Evolutionary conservation across 2,888 invertebrate species (phyloP).

Genomic region (Drosophila recens): DNA sequence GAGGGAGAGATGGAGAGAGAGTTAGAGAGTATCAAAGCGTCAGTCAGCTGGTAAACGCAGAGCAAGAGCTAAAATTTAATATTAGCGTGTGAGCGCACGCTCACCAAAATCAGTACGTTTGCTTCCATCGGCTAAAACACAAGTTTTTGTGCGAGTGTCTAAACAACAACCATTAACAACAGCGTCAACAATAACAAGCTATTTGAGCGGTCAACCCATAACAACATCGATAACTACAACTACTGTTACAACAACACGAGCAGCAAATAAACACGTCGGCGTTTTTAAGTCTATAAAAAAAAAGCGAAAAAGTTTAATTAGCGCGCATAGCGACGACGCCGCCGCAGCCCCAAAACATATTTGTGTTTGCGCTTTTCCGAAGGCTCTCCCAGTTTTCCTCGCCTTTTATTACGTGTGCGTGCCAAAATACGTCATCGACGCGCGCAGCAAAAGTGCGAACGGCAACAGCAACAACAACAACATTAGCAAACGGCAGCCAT

Average conservation of each 20-base stretch:
- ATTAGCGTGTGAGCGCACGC: slow-evolving; percentile 65
- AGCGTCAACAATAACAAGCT: slow-evolving; percentile 19
- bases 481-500: slow-evolving; percentile 43
- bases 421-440: slow-evolving; percentile 75
- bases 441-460: slow-evolving; percentile 64
- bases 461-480: slow-evolving; percentile 27
- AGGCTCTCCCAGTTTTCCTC: slow-evolving; percentile 49
- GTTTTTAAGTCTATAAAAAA: slow-evolving; percentile 57
- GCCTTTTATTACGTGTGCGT: slow-evolving; percentile 65
- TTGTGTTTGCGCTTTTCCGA: slow-evolving; percentile 25
- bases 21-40: slow-evolving; percentile 32
- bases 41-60: slow-evolving; percentile 52
- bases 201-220: slow-evolving; percentile 29
- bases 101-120: slow-evolving; percentile 74
- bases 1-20: slow-evolving; percentile 20
- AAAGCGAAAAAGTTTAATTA: slow-evolving; percentile 43
- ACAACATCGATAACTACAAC: slow-evolving; percentile 38
- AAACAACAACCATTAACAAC: slow-evolving; percentile 33
- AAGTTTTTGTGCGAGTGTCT: slow-evolving; percentile 40
- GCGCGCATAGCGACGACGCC: slow-evolving; percentile 42
- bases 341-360: slow-evolving; percentile 11
- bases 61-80: slow-evolving; percentile 67
- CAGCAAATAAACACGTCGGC: slow-evolving; percentile 55
- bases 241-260: not conserved
- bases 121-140: slow-evolving; percentile 63